These are phyloP conservation scores for Caenorhabditis japonica DNA, from an alignment of 2,888 invertebrate genomes.

Conservation along the genomic window DNA sequence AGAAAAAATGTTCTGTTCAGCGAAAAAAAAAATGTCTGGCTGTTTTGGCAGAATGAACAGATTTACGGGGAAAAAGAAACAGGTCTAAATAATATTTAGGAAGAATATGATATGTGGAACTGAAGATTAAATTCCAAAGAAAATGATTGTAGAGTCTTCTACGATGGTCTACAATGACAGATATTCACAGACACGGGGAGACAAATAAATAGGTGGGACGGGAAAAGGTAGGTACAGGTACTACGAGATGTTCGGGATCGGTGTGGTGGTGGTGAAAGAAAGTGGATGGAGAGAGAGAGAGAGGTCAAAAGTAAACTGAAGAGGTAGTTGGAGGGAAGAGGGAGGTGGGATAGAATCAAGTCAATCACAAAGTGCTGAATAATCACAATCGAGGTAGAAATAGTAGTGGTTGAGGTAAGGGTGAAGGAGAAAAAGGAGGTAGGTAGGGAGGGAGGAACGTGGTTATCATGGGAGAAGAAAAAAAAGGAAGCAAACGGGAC, in stretches of 20 bases:
- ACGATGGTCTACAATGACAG: conserved; percentile 20
- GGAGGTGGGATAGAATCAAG: background rate
- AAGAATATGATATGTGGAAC: conserved; percentile 40
- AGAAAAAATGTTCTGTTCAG: no score
- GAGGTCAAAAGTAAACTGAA: conserved; percentile 7
- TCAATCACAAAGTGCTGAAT: conserved; percentile 48
- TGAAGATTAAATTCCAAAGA: conserved; percentile 20
- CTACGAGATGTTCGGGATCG: conserved; percentile 32
- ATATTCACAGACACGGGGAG: conserved; percentile 51
- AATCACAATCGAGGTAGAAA: conserved; percentile 44
- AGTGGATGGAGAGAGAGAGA: conserved; percentile 5
- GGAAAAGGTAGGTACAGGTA: conserved; percentile 13
- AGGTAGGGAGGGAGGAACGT: conserved; percentile 21
- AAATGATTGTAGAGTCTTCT: background rate
- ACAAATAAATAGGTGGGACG: conserved; percentile 19
- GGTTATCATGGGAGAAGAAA: conserved; percentile 10
- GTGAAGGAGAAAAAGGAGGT: conserved; percentile 4
- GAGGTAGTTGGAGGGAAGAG: conserved; percentile 1
- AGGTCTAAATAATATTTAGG: conserved; percentile 31
- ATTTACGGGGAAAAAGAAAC: background rate
- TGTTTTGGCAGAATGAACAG: conserved; percentile 38
- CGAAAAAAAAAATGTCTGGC: no score
- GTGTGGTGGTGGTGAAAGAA: conserved; percentile 23
- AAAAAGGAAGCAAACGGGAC: conserved; percentile 16
- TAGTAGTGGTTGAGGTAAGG: conserved; percentile 10